Conservation (phyloP, 2,797 vertebrate genomes). For the Sternarchorhynchus goeldii region DNA sequence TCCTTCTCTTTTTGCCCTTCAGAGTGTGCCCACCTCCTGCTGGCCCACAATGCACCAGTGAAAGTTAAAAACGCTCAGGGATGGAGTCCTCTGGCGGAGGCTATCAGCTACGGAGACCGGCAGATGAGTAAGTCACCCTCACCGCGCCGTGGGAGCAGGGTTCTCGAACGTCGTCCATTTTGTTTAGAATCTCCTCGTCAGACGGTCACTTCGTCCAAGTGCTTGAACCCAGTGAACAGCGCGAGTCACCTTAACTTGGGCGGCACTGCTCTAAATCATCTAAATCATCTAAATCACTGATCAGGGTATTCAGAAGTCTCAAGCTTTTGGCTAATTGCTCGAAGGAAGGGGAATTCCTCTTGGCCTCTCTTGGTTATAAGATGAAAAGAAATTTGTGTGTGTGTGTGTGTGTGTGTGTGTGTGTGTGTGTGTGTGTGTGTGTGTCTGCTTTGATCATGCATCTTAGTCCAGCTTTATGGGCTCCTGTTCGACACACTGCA, state of each 20-base stretch:
- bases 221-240: neutral
- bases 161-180: neutral
- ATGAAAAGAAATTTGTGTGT: slow-evolving; percentile 67
- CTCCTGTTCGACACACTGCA: no score
- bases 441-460: neutral
- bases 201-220: neutral
- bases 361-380: slow-evolving; percentile 60
- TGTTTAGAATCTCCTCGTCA: neutral
- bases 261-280: neutral
- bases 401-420: slow-evolving; percentile 14
- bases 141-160: neutral
- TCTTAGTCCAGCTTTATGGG: no score
- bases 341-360: slow-evolving; percentile 61
- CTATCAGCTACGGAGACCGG: slow-evolving; percentile 98
- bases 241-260: neutral
- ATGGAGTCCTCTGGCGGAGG: slow-evolving; percentile 99
- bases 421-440: slow-evolving; percentile 18
- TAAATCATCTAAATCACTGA: neutral
- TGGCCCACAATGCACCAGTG: slow-evolving; percentile 98
- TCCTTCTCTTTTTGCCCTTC: slow-evolving; percentile 54
- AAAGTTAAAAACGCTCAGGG: slow-evolving; percentile 99
- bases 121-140: slow-evolving; percentile 91
- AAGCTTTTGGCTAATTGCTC: slow-evolving; percentile 26
- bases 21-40: slow-evolving; percentile 98
- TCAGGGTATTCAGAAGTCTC: neutral